Percentiles rank a stretch among this genome's conserved stretches.
These are phyloP conservation scores for Sebastes reedi DNA, from an alignment of 2,797 vertebrate genomes.

Conservation along the genomic window DNA sequence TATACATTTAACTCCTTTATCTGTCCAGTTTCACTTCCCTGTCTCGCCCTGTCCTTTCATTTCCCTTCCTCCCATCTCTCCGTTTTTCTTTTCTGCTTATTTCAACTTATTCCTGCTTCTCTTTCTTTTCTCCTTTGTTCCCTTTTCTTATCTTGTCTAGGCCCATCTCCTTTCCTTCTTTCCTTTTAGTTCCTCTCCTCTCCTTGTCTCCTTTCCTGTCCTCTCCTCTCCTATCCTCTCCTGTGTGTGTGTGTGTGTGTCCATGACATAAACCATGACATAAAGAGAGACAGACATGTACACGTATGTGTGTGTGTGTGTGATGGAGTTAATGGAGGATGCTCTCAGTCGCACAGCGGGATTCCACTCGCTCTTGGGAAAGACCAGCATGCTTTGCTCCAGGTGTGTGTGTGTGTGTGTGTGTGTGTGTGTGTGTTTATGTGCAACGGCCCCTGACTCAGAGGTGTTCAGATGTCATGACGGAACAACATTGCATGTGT, in stretches of 20 bases:
- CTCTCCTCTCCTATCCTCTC: background rate
- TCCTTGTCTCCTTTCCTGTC: background rate
- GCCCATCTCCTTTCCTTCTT: background rate
- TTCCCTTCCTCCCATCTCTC: background rate
- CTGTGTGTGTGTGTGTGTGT: background rate
- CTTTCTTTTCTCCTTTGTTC: background rate
- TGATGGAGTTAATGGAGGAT: constrained; percentile 68
- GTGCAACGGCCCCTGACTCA: constrained; percentile 25
- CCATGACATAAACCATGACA: constrained; percentile 16
- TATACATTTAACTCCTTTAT: background rate
- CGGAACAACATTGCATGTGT: constrained; percentile 16
- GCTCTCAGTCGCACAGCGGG: constrained; percentile 58
- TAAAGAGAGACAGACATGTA: constrained; percentile 15
- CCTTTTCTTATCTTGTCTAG: background rate
- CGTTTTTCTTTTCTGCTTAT: background rate
- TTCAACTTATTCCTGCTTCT: background rate
- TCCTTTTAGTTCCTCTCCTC: background rate
- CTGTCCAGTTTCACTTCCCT: background rate
- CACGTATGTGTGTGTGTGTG: constrained; percentile 33
- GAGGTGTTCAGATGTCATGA: constrained; percentile 57
- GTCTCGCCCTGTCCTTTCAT: background rate
- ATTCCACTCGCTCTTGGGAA: constrained; percentile 43
- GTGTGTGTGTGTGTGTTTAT: constrained; percentile 12
- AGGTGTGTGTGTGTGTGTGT: constrained; percentile 29
- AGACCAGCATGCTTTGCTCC: constrained; percentile 63